These are phyloP conservation scores for Neodontobutis hainanensis DNA, from an alignment of 2,113 vertebrate species.

Conservation along the genomic window DNA sequence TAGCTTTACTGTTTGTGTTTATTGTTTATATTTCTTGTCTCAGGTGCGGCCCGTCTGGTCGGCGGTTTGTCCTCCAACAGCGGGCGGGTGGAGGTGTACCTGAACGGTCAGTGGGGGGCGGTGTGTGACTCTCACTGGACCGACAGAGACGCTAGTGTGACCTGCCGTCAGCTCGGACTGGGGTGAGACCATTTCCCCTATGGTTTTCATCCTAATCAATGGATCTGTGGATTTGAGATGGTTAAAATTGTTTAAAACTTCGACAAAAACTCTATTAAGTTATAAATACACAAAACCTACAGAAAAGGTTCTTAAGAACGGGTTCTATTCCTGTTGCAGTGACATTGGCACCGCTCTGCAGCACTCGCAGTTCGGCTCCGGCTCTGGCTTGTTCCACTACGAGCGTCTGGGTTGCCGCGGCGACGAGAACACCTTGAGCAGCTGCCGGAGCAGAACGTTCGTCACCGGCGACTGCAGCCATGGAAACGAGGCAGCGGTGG, in stretches of 20 bases:
- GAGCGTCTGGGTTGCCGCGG: constrained; percentile 87
- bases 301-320: not conserved
- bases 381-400: constrained; percentile 83
- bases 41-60: constrained; percentile 83
- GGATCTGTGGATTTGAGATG: not conserved
- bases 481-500: constrained; percentile 78
- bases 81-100: constrained; percentile 83
- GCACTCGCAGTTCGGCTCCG: constrained; percentile 71
- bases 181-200: constrained; percentile 67
- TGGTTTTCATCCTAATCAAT: not conserved
- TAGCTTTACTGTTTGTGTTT: no score
- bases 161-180: constrained; percentile 88
- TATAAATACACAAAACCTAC: no score
- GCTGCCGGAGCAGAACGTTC: constrained; percentile 82
- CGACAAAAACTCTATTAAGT: no score
- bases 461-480: constrained; percentile 82
- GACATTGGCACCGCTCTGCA: constrained; percentile 84
- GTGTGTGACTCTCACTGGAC: constrained; percentile 88
- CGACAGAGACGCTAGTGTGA: constrained; percentile 87
- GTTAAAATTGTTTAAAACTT: no score
- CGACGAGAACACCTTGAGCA: constrained; percentile 82
- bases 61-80: constrained; percentile 72
- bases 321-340: constrained; percentile 53
- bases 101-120: constrained; percentile 86
- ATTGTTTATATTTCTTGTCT: not conserved